These are phyloP conservation scores for Huso huso DNA, from an alignment of 2,797 vertebrate species.

Conservation along the genomic window DNA sequence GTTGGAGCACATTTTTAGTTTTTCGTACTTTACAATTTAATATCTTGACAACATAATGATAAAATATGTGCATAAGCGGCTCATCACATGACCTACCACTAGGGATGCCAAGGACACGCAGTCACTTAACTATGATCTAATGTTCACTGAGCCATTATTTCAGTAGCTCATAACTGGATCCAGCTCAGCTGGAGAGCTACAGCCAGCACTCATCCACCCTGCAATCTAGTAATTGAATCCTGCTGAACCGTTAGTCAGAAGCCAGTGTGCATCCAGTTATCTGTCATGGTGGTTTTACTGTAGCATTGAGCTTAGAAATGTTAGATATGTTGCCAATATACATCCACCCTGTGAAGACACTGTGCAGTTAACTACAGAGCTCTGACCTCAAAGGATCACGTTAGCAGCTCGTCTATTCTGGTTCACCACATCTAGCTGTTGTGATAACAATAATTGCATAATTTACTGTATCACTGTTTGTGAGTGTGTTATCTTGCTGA, in stretches of 20 bases:
- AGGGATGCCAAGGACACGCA: constrained; percentile 2
- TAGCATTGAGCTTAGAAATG: too few relatives aligned
- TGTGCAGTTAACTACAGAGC: too few relatives aligned
- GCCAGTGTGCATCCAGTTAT: neutral
- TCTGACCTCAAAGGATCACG: too few relatives aligned
- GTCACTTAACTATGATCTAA: neutral
- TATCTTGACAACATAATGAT: neutral
- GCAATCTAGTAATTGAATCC: neutral
- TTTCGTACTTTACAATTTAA: neutral
- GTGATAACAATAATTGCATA: too few relatives aligned
- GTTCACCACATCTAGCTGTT: too few relatives aligned
- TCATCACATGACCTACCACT: neutral
- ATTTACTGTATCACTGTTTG: too few relatives aligned
- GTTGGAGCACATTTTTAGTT: too few relatives aligned
- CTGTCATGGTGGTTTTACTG: too few relatives aligned
- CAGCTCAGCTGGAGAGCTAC: neutral
- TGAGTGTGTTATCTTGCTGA: too few relatives aligned
- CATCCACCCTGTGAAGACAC: too few relatives aligned
- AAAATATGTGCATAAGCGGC: neutral
- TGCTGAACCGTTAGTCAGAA: neutral
- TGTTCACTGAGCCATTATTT: neutral
- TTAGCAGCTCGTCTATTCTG: too few relatives aligned
- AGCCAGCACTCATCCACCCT: neutral
- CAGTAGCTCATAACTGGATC: neutral
- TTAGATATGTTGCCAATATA: too few relatives aligned